These are phyloP conservation scores for Eulemur rubriventer DNA, from an alignment of 2,797 vertebrate species.

Conservation along the genomic window DNA sequence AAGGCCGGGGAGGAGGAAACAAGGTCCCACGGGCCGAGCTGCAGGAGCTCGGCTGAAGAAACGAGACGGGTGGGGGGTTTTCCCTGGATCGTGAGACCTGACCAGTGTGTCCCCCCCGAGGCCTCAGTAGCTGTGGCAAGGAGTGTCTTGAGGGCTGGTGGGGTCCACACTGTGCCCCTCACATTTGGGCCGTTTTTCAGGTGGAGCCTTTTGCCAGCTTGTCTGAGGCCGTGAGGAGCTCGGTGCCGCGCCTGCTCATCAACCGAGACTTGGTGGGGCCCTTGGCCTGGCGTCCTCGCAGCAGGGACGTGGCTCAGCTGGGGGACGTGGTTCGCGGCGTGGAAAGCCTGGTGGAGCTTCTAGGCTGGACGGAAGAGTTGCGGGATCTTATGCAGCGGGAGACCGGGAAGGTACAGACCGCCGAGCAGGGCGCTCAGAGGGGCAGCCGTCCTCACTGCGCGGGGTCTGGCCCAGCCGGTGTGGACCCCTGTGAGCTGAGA, in stretches of 20 bases:
- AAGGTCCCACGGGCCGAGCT: fast-evolving
- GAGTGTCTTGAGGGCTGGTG: background rate
- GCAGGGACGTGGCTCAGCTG: slow-evolving; percentile 89
- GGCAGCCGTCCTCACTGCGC: background rate
- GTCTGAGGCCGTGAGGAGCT: slow-evolving; percentile 86
- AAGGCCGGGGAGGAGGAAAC: background rate
- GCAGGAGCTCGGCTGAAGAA: fast-evolving
- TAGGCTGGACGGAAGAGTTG: slow-evolving; percentile 92
- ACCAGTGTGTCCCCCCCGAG: too few relatives aligned
- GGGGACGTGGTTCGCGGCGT: slow-evolving; percentile 92
- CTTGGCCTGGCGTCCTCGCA: slow-evolving; percentile 84
- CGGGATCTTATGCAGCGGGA: slow-evolving; percentile 82
- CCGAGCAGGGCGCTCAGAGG: background rate
- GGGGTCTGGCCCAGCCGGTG: background rate
- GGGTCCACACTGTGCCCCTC: background rate
- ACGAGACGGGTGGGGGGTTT: fast-evolving
- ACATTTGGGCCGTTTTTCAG: slow-evolving; percentile 78
- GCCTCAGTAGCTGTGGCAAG: background rate
- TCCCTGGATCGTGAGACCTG: fast-evolving
- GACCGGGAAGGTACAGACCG: slow-evolving; percentile 78
- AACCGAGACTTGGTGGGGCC: slow-evolving; percentile 94
- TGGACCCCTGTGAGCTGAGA: background rate
- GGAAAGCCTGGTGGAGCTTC: slow-evolving; percentile 87
- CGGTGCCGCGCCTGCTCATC: slow-evolving; percentile 93
- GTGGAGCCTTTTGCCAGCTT: slow-evolving; percentile 98